phyloP scores from a whole-genome alignment of 1,140 invertebrate genomes.

The Brevipalpus yothersi region DNA sequence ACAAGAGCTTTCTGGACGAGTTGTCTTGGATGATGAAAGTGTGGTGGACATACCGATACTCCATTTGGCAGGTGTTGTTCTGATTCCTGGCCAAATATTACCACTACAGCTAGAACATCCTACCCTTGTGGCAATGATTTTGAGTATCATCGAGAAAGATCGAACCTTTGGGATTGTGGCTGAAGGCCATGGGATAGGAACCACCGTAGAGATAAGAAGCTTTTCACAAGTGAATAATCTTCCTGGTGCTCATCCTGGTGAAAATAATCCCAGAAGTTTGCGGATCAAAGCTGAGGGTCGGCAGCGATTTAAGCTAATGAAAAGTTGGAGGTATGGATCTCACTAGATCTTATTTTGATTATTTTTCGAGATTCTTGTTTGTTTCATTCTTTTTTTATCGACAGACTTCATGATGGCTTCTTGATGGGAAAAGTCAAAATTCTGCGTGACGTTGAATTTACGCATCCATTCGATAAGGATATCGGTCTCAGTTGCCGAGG shows the following conservation, averaged over 20 bases:
- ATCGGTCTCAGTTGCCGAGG: constrained; percentile 8
- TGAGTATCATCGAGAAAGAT: constrained; percentile 27
- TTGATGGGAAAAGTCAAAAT: constrained; percentile 31
- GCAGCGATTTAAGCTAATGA: constrained; percentile 34
- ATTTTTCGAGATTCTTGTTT: too few relatives aligned
- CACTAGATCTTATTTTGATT: too few relatives aligned
- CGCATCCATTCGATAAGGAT: constrained; percentile 16
- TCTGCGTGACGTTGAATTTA: constrained; percentile 32
- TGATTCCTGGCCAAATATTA: constrained; percentile 43
- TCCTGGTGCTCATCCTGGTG: constrained; percentile 13
- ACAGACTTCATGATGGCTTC: neutral
- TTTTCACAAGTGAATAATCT: constrained; percentile 18
- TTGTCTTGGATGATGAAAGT: constrained; percentile 28
- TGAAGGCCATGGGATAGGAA: constrained; percentile 23
- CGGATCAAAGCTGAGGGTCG: constrained; percentile 33
- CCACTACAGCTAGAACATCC: constrained; percentile 36
- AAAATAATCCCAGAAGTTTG: constrained; percentile 12
- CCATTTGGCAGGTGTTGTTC: constrained; percentile 28
- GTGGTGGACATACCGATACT: constrained; percentile 30
- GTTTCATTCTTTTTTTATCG: too few relatives aligned
- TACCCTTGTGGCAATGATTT: constrained; percentile 29
- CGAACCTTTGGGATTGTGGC: constrained; percentile 32
- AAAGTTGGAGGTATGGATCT: constrained; percentile 21
- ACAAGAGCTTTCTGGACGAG: constrained; percentile 33
- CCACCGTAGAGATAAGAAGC: constrained; percentile 42